Base-by-base conservation (phyloP, 2,888 invertebrate genomes). In the Orchesella flavescens region DNA sequence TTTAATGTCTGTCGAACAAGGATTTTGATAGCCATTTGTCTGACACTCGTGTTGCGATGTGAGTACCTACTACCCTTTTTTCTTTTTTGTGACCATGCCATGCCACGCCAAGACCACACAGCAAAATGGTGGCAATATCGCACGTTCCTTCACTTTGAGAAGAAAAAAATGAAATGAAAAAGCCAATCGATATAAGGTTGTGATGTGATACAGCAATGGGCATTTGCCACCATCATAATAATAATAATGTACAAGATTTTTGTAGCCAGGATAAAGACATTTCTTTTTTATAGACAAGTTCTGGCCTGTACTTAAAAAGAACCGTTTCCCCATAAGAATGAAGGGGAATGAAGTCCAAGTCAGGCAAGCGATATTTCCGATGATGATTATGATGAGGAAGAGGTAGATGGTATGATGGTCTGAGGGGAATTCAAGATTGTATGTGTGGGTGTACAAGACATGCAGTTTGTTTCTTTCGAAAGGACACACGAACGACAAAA, bases 1-100 rank as follows among this genome's bases (percentile, higher is more conserved):
- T 69, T 69, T 69, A 69, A 69, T 69, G 53, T 69, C 69, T 17
- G 49, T 24, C 23, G 49, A 53, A 23, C 15, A 69, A 53, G 19
- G 17, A 69, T 53, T 69, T 69, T 69, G 49, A 69, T 69, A 53
- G 49, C 53, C 69, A 53, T 69, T 69, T 69, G 69, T 69, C 53
- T 43, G 24, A 66, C 66, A 66, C 44, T 19, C 4, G 7, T 17
- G 13, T 10, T 66, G 2, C 61, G 24, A n/a, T n/a, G n/a, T n/a
- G n/a, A n/a, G n/a, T 59, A 59, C 59, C 53, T 53, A n/a, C 17
- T 57, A 7, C n/a, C 10, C 17, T 21, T 63, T 63, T 63, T 63
- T 3, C 10, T 59, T 21, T 63, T 63, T 63, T 63, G 13, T 15
- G 13, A 12, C 34, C 34, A 34, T 24, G 63, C 21, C 57, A 17